Percentiles rank a stretch among this genome's conserved stretches.
phyloP scores from a whole-genome alignment of 1,140 invertebrate species.

The Zaprionus taronus region DNA sequence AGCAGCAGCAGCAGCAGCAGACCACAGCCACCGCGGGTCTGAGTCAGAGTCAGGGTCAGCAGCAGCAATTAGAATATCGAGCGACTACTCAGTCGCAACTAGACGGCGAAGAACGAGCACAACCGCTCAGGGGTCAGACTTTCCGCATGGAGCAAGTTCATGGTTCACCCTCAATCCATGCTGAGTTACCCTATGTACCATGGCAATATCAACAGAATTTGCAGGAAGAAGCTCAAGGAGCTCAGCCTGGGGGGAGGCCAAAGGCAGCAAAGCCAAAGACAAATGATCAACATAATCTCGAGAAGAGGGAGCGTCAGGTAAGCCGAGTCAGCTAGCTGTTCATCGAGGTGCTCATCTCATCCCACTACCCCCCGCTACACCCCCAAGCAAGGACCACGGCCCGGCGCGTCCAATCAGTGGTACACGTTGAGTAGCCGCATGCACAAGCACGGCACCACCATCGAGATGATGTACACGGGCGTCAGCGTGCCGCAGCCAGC shows the following conservation, averaged over 20 bases:
- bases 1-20: not conserved
- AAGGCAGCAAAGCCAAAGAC: not conserved
- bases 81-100: no score
- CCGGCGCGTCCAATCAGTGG: conserved; percentile 20
- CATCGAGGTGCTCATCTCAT: not conserved
- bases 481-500: not conserved
- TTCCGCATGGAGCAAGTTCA: not conserved
- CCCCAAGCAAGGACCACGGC: conserved; percentile 8
- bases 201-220: not conserved
- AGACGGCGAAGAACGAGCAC: not conserved
- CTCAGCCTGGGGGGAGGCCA: not conserved
- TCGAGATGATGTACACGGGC: conserved; percentile 40
- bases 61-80: no score
- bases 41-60: no score
- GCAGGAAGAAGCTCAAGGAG: no score
- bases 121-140: not conserved
- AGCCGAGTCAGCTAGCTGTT: not conserved
- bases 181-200: not conserved
- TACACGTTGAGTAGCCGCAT: conserved; percentile 18
- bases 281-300: not conserved
- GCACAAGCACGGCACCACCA: conserved; percentile 15
- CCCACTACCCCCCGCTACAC: no score
- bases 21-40: no score
- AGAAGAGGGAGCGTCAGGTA: not conserved
- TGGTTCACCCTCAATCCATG: not conserved